phyloP scores from a whole-genome alignment of 2,797 vertebrate genomes.

The Ctenopoma kingsleyae region DNA sequence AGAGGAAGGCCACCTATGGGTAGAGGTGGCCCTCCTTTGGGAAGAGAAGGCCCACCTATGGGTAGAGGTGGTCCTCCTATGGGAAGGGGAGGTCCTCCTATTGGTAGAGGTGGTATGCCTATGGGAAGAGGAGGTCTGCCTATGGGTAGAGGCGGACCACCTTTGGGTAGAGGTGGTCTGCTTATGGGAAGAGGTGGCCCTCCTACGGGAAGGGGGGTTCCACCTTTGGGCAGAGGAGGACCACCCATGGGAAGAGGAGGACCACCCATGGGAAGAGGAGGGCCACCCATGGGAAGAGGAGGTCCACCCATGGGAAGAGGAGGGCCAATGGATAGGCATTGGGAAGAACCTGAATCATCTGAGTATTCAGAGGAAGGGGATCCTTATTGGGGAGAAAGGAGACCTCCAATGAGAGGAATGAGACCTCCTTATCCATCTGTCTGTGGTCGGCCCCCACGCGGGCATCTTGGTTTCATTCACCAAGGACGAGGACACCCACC shows the following conservation, averaged over 20 bases:
- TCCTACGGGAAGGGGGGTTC: conserved; percentile 42
- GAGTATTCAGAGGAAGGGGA: conserved; percentile 89
- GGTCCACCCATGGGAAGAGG: conserved; percentile 73
- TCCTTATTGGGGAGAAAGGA: conserved; percentile 87
- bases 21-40: conserved; percentile 30
- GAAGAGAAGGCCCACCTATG: conserved; percentile 7
- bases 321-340: conserved; percentile 85
- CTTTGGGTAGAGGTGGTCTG: conserved; percentile 10
- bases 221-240: conserved; percentile 73
- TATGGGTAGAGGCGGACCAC: conserved; percentile 67
- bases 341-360: conserved; percentile 86
- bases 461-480: conserved; percentile 84
- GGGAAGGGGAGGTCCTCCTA: conserved; percentile 69
- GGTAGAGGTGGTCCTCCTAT: conserved; percentile 67
- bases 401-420: conserved; percentile 83
- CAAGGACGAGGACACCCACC: conserved; percentile 82
- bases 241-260: conserved; percentile 51
- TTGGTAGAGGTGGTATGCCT: conserved; percentile 35
- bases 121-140: conserved; percentile 44
- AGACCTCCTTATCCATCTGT: conserved; percentile 83
- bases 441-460: conserved; percentile 79
- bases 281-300: conserved; percentile 57
- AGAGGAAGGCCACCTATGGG: conserved; percentile 36
- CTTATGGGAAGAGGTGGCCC: conserved; percentile 31
- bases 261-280: conserved; percentile 51